Conservation (phyloP, 2,797 vertebrate genomes). For the Hyperoplus lanceolatus region DNA sequence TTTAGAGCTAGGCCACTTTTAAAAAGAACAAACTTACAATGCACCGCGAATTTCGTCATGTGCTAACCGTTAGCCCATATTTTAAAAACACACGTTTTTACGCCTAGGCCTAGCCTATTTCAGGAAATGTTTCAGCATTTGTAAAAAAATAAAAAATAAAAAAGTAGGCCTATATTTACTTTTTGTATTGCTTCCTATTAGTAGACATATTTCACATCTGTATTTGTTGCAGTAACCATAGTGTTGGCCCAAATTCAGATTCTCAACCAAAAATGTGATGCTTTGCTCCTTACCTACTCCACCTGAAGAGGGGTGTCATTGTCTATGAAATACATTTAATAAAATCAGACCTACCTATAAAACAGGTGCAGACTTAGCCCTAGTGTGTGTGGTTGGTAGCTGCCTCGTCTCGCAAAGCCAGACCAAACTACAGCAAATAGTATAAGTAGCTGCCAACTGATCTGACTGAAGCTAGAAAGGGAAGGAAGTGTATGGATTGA, state of each 20-base stretch:
- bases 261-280: neutral
- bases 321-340: too few relatives aligned
- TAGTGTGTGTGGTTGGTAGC: neutral
- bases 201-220: neutral
- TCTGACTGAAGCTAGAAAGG: neutral
- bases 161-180: neutral
- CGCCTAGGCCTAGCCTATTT: neutral
- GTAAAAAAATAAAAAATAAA: too few relatives aligned
- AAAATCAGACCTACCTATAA: too few relatives aligned
- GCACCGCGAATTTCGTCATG: neutral
- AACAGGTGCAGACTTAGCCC: neutral
- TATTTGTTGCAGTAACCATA: neutral
- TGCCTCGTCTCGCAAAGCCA: too few relatives aligned
- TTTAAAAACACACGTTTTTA: neutral
- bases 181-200: neutral
- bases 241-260: neutral
- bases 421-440: too few relatives aligned
- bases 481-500: neutral
- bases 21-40: neutral
- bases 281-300: neutral
- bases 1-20: too few relatives aligned
- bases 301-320: neutral
- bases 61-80: neutral
- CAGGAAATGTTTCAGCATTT: too few relatives aligned
- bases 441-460: neutral